phyloP scores from a whole-genome alignment of 2,797 vertebrate genomes.

The Clarias platycephalus region DNA sequence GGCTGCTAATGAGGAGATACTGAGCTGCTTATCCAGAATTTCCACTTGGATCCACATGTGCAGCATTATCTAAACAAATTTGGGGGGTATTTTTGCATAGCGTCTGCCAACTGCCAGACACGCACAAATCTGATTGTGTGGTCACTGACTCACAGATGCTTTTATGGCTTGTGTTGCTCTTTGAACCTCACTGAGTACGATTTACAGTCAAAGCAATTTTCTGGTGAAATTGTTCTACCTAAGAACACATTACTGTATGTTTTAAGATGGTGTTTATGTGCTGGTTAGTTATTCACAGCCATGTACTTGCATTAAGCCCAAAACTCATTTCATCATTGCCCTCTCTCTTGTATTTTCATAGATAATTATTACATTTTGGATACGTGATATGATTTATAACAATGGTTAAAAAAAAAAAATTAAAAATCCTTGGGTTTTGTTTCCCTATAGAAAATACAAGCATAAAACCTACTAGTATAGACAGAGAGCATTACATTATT shows the following conservation, averaged over 20 bases:
- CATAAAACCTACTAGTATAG: not conserved
- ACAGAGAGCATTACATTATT: not conserved
- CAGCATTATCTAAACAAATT: constrained; percentile 23
- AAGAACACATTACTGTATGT: not conserved
- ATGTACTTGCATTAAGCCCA: not conserved
- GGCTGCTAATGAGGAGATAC: not conserved
- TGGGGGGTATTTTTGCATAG: constrained; percentile 14
- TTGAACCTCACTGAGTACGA: not conserved
- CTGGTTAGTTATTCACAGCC: not conserved
- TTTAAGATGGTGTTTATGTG: not conserved
- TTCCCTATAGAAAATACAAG: not conserved
- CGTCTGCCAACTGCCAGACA: not conserved
- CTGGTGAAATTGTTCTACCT: not conserved
- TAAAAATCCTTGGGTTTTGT: not conserved
- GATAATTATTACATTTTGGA: not conserved
- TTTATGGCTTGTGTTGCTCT: not conserved
- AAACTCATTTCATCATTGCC: not conserved
- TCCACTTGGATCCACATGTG: not conserved
- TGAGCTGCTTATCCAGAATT: constrained; percentile 6
- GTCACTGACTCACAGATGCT: not conserved
- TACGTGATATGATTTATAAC: not conserved
- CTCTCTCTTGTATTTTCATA: not conserved
- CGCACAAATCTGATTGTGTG: not conserved
- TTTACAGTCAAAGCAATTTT: no score
- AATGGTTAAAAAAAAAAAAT: not conserved